Percentiles rank a stretch among this genome's conserved stretches.
Evolutionary conservation across 2,888 invertebrate species (phyloP).

Genomic region (Epinotia nisella): DNA sequence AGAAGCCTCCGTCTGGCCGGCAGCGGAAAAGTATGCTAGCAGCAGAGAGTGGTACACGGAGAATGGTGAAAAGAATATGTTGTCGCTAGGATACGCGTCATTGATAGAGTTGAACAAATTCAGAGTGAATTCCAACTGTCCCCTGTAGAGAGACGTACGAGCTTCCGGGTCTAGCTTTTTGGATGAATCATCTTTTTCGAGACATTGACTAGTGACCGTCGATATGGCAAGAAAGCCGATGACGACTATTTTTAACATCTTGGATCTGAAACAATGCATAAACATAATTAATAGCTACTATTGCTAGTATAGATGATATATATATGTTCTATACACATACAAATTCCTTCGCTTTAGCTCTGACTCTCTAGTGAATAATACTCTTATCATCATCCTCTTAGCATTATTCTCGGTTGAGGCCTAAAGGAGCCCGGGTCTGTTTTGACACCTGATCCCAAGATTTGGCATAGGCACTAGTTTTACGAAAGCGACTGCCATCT

Average conservation of each 20-base stretch:
- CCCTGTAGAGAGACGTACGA: slow-evolving; percentile 67
- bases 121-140: slow-evolving; percentile 88
- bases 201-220: slow-evolving; percentile 72
- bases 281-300: neutral
- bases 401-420: too few species aligned
- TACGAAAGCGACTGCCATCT: too few species aligned
- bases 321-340: neutral
- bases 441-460: too few species aligned
- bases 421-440: too few species aligned
- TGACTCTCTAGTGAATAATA: neutral
- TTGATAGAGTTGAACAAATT: slow-evolving; percentile 88
- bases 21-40: slow-evolving; percentile 91
- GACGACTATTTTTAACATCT: slow-evolving; percentile 66
- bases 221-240: slow-evolving; percentile 59
- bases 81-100: slow-evolving; percentile 87
- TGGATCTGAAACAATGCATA: slow-evolving; percentile 57
- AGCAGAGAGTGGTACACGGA: slow-evolving; percentile 92
- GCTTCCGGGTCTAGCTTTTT: slow-evolving; percentile 76
- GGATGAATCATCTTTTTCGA: slow-evolving; percentile 74
- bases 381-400: too few species aligned
- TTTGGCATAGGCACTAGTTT: too few species aligned
- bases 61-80: slow-evolving; percentile 95
- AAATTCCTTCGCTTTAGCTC: neutral
- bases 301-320: neutral
- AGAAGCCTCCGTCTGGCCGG: slow-evolving; percentile 87